These are phyloP conservation scores for Piprites chloris DNA, from an alignment of 2,113 vertebrate species.

Conservation along the genomic window DNA sequence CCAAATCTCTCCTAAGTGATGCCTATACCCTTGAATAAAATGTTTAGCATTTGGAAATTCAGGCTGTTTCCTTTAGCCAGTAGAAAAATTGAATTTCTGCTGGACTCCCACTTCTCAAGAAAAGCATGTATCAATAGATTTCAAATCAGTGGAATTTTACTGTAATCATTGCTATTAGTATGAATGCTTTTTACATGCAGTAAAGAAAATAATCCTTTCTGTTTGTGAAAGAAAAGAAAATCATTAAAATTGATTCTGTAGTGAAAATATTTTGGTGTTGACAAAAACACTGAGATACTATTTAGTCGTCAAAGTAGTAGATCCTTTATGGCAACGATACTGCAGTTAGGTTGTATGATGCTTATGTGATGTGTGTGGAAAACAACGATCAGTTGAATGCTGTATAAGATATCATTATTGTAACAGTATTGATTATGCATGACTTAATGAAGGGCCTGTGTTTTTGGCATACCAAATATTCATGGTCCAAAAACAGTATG, in stretches of 20 bases:
- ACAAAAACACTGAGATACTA: neutral
- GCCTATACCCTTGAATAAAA: neutral
- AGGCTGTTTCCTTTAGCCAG: neutral
- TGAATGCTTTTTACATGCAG: neutral
- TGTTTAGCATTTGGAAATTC: neutral
- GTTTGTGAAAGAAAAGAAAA: neutral
- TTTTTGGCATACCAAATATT: neutral
- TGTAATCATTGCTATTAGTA: neutral
- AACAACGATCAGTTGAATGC: neutral
- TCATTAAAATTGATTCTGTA: neutral
- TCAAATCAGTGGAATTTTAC: neutral
- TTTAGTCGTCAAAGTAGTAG: neutral
- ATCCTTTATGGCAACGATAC: neutral
- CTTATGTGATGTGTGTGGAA: neutral
- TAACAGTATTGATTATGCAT: neutral
- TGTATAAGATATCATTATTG: neutral
- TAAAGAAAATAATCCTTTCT: neutral
- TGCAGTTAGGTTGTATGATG: neutral
- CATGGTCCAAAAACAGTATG: neutral
- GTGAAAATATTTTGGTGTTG: neutral
- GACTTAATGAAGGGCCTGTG: neutral
- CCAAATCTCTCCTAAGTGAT: neutral
- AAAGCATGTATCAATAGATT: neutral
- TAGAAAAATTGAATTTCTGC: neutral
- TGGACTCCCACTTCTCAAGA: neutral